Percentiles rank a stretch among this genome's conserved stretches.
phyloP scores from a whole-genome alignment of 1,140 invertebrate species.

The Aradophagus sp. region DNA sequence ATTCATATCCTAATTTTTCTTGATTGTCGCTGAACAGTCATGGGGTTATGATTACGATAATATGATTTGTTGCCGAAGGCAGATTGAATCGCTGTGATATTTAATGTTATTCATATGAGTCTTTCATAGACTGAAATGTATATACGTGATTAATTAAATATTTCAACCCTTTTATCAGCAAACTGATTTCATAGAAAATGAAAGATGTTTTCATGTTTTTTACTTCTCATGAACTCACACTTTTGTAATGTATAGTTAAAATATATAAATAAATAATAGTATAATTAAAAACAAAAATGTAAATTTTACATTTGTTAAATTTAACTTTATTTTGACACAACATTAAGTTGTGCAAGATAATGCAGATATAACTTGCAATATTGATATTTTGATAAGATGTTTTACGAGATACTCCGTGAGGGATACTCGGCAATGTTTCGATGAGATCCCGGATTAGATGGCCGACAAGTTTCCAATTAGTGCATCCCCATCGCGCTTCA shows the following conservation, averaged over 20 bases:
- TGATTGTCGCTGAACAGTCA: conserved; percentile 37
- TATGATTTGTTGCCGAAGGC: conserved; percentile 3
- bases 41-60: conserved; percentile 17
- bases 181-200: no score
- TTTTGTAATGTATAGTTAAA: no score
- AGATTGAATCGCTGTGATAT: not conserved
- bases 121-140: no score
- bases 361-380: conserved; percentile 12
- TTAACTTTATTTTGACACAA: no score
- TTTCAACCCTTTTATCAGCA: no score
- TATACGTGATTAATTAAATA: no score
- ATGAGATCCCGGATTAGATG: conserved; percentile 35
- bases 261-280: no score
- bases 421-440: conserved; percentile 17
- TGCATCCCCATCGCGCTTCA: conserved; percentile 19
- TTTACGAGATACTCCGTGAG: conserved; percentile 1
- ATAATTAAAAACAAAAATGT: no score
- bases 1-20: conserved; percentile 56
- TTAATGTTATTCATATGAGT: no score
- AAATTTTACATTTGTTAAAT: no score
- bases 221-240: no score
- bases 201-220: no score
- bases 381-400: conserved; percentile 14
- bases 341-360: not conserved
- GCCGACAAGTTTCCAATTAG: conserved; percentile 38